Percentiles rank a stretch among this genome's conserved stretches.
These are phyloP conservation scores for Drosophila pseudoananassae DNA, from an alignment of 1,140 invertebrate genomes.

Conservation along the genomic window DNA sequence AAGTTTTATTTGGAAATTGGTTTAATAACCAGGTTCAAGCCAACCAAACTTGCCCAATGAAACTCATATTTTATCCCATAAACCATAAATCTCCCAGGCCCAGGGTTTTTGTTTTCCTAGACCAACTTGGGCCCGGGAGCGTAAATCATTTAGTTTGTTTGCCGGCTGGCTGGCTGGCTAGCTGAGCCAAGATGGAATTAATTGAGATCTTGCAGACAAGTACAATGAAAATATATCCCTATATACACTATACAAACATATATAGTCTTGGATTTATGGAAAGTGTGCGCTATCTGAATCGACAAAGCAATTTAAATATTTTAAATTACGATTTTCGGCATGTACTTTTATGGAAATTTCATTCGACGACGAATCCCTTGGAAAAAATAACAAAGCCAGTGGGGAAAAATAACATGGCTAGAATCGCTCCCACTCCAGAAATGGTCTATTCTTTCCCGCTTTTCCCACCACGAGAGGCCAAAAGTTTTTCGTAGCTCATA, in stretches of 20 bases:
- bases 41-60: slow-evolving; percentile 8
- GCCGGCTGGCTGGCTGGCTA: not conserved
- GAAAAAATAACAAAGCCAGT: not conserved
- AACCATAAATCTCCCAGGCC: slow-evolving; percentile 28
- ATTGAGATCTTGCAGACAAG: slow-evolving; percentile 42
- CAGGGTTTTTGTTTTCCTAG: slow-evolving; percentile 12
- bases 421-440: slow-evolving; percentile 8
- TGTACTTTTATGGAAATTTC: slow-evolving; percentile 71
- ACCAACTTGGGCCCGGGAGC: slow-evolving; percentile 6
- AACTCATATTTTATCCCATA: slow-evolving; percentile 20
- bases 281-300: slow-evolving; percentile 31
- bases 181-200: slow-evolving; percentile 35
- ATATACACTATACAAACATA: not conserved
- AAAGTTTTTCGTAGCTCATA: slow-evolving; percentile 69
- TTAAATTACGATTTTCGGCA: slow-evolving; percentile 49
- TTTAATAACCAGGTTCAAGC: slow-evolving; percentile 3
- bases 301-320: slow-evolving; percentile 54
- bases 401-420: slow-evolving; percentile 53
- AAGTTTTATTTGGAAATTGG: not conserved
- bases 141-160: slow-evolving; percentile 38
- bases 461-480: slow-evolving; percentile 34
- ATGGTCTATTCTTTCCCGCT: slow-evolving; percentile 3
- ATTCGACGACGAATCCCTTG: slow-evolving; percentile 37
- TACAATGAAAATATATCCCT: slow-evolving; percentile 15
- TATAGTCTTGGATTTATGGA: slow-evolving; percentile 13